Base-by-base conservation (phyloP, 1,140 invertebrate genomes). In the Hestina assimilis region DNA sequence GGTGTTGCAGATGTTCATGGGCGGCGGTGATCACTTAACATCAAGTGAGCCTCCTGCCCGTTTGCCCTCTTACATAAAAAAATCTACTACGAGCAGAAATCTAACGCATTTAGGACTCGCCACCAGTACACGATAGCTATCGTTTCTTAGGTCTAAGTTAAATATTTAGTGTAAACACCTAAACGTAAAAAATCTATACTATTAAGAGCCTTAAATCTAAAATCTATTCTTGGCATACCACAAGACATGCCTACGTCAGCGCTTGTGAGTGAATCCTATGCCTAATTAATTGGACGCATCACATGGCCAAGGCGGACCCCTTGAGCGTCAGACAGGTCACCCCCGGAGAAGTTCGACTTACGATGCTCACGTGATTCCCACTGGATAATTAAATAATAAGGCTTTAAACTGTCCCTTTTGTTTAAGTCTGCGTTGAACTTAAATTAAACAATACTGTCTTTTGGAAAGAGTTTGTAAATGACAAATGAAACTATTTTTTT, bases 341-440 rank as follows among this genome's bases (percentile, higher is more conserved):
- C 73, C 66, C 63, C 63, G 41, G 55, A 67, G 66, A 40, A 66
- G 67, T 60, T 66, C 66, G 79, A 74, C 71, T 79, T 73, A 45
- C 64, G 52, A 56, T 64, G 62, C 69, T 72, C 75, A 66, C 75
- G 66, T 64, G 70, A 74, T 67, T 76, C 81, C 70, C 69, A 54
- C 56, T 62, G 72, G 73, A 70, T 83, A 85, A 85, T 85, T 83
- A 79, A 83, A 83, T 85, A 82, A 80, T 80, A 69, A 75, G 63
- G 60, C 62, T 63, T 77, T 73, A 72, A 75, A 72, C 71, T 69
- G 61, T 65, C 72, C 71, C 70, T 17, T 71, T 67, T 66, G 63
- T 71, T 57, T 43, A 45, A 33, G 31, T 42, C 26, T 62, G 40
- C 24, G 23, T 42, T 38, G 15, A 38, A 9, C 33, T 7, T 19